Evolutionary conservation across 2,888 invertebrate species (phyloP).

Genomic region (Andrena praecox): DNA sequence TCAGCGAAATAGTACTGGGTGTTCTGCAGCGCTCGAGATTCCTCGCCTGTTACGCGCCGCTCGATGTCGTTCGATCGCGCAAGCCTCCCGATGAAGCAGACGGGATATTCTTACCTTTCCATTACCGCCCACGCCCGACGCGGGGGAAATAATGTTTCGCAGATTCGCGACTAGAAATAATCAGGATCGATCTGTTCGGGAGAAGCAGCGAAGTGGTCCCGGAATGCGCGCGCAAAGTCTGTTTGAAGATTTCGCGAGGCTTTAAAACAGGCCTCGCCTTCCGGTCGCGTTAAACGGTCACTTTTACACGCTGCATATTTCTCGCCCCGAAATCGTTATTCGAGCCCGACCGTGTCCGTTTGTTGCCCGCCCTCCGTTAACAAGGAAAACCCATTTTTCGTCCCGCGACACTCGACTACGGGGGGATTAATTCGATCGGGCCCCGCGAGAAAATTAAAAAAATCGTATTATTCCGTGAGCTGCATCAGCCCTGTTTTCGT

Average conservation of each 20-base stretch:
- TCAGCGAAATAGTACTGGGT: background rate
- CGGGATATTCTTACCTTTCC: slow-evolving; percentile 61
- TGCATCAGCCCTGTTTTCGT: slow-evolving; percentile 15
- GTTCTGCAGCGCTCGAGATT: slow-evolving; percentile 7
- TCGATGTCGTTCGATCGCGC: slow-evolving; percentile 42
- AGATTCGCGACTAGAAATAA: slow-evolving; percentile 64
- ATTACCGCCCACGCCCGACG: slow-evolving; percentile 53
- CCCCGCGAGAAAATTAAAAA: slow-evolving; percentile 32
- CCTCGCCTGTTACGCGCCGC: slow-evolving; percentile 15
- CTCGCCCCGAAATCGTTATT: too few species aligned
- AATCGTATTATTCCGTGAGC: slow-evolving; percentile 42
- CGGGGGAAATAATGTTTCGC: slow-evolving; percentile 59
- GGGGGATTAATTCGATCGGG: slow-evolving; percentile 22
- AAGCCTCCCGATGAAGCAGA: slow-evolving; percentile 13
- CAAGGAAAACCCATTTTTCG: slow-evolving; percentile 3
- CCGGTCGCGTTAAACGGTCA: background rate
- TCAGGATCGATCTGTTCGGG: slow-evolving; percentile 45
- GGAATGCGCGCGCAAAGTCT: slow-evolving; percentile 23
- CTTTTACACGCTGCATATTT: background rate
- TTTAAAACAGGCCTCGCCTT: slow-evolving; percentile 21
- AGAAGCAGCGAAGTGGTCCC: slow-evolving; percentile 33
- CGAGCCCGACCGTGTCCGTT: background rate
- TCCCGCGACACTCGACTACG: background rate
- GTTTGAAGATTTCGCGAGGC: slow-evolving; percentile 25
- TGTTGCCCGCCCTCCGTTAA: background rate